Conservation (phyloP, 2,888 invertebrate species). For the Dryomyza anilis region DNA sequence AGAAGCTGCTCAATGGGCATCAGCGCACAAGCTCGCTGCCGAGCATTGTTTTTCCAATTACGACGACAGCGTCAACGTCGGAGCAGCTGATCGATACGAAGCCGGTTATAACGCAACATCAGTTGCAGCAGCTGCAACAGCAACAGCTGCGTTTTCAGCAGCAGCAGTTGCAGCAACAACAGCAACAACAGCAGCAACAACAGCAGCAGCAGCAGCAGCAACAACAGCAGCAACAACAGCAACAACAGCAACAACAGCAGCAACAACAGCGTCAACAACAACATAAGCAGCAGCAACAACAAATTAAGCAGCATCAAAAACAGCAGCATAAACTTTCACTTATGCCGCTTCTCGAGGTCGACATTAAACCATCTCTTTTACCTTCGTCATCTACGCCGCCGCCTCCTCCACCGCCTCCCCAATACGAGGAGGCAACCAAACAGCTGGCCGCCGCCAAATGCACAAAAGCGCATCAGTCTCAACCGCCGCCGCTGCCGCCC, state of each 20-base stretch:
- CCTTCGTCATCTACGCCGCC: too few species aligned
- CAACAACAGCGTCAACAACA: slow-evolving; percentile 39
- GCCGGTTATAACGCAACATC: slow-evolving; percentile 49
- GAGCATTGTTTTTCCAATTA: slow-evolving; percentile 64
- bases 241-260: slow-evolving; percentile 42
- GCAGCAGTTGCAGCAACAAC: slow-evolving; percentile 40
- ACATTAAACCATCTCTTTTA: slow-evolving; percentile 60
- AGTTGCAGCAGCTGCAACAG: slow-evolving; percentile 53
- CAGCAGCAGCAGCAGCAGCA: slow-evolving; percentile 44
- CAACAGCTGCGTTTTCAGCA: slow-evolving; percentile 43
- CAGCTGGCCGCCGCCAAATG: slow-evolving; percentile 59
- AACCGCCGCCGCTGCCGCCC: too few species aligned
- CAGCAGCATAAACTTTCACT: too few species aligned
- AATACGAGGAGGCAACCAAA: slow-evolving; percentile 75
- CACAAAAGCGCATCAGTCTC: neutral
- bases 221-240: slow-evolving; percentile 41
- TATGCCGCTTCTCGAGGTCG: too few species aligned
- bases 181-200: slow-evolving; percentile 15
- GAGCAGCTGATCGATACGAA: slow-evolving; percentile 45
- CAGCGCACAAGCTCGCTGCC: slow-evolving; percentile 66
- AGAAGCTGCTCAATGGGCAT: slow-evolving; percentile 64
- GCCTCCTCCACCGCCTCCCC: slow-evolving; percentile 65
- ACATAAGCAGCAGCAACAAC: slow-evolving; percentile 43
- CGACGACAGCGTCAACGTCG: slow-evolving; percentile 42
- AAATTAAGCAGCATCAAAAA: slow-evolving; percentile 51